Evolutionary conservation across 2,797 vertebrate species (phyloP), one percentile per base, ranked within the genome.

Genomic region (Adrianichthys oophorus): DNA sequence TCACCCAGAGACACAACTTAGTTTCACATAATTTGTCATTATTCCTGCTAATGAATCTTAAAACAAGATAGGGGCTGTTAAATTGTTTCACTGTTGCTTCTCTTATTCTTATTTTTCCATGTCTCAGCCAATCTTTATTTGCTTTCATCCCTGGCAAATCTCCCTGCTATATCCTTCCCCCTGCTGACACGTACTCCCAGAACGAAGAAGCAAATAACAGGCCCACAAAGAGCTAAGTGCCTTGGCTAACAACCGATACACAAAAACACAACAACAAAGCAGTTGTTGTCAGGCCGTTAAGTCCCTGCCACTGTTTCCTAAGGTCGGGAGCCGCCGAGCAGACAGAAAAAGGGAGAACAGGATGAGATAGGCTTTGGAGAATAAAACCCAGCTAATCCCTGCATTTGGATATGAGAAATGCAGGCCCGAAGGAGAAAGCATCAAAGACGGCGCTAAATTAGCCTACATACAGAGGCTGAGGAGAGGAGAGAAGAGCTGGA

Each of bases 341-440:
- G 85, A 84, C 80, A 79, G 87, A 78, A 73, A 70, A 72, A 80
- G 82, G 78, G 85, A 89, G 87, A 91, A 85, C 85, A 88, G 89
- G 88, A 92, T 92, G 90, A 92, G 91, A 90, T 91, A 86, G 87
- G 90, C 90, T 92, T 93, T 91, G 86, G 89, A 84, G 89, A 90
- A 92, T 90, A 93, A 92, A 93, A 92, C 89, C 82, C 74, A 37
- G 79, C 89, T 94, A 92, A 94, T 93, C 91, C 92, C 83, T 88
- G 89, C 91, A 94, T 92, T 93, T 94, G 91, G 92, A 92, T 93
- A 93, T 92, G 91, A 91, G 91, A 92, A 93, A 92, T 85, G 89
- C 88, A 87, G 90, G 87, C 90, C 91, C 90, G 81, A 72, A 79
- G 82, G 91, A 93, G 90, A 89, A 91, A 78, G 91, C 91, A 92